Percentiles rank a stretch among this genome's conserved stretches.
Conservation (phyloP, 1,140 invertebrate genomes). For the Aphelinus certus region DNA sequence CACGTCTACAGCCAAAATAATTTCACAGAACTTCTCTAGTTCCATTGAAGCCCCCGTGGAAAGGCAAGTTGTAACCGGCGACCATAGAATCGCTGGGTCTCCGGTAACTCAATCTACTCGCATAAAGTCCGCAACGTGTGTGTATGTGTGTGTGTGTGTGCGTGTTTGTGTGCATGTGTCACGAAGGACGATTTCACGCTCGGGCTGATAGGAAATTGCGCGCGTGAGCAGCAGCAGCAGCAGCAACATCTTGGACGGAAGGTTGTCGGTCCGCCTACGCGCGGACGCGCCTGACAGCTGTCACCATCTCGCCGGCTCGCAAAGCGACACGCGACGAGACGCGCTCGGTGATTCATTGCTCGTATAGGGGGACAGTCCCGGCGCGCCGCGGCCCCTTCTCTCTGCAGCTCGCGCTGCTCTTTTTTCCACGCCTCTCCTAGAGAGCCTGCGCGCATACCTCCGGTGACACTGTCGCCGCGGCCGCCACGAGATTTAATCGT, state of each 20-base stretch:
- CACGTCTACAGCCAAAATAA: no score
- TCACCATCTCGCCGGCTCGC: conserved; percentile 54
- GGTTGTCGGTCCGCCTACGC: conserved; percentile 52
- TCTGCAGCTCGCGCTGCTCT: conserved; percentile 10
- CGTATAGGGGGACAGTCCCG: conserved; percentile 41
- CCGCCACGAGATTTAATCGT: conserved; percentile 43
- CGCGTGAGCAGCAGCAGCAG: no score
- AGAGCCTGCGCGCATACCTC: conserved; percentile 50
- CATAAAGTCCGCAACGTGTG: background rate
- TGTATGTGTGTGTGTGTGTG: background rate
- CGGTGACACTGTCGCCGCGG: conserved; percentile 55
- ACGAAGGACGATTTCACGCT: background rate
- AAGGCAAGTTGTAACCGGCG: no score
- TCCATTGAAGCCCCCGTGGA: no score
- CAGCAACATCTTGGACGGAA: background rate
- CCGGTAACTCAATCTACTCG: conserved; percentile 19
- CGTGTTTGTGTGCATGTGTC: background rate
- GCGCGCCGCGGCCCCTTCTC: conserved; percentile 48
- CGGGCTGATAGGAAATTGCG: no score
- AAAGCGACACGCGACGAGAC: conserved; percentile 51
- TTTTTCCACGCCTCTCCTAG: conserved; percentile 36
- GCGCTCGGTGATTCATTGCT: conserved; percentile 30
- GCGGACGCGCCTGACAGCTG: conserved; percentile 59
- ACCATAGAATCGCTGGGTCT: background rate
- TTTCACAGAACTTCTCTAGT: no score